phyloP scores from a whole-genome alignment of 2,888 invertebrate species.

The Agonopterix heracliana region DNA sequence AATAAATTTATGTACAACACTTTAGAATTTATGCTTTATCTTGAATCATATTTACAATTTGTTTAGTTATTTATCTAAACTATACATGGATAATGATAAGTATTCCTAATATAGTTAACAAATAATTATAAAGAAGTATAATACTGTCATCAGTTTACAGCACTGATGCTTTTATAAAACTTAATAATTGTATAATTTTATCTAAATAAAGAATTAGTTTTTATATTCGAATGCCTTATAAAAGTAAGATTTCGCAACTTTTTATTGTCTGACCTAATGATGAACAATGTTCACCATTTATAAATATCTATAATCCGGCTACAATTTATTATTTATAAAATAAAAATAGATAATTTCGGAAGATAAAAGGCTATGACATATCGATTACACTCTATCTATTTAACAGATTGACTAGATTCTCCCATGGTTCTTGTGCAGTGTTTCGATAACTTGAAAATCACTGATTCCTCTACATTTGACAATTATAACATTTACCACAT shows the following conservation, averaged over 20 bases:
- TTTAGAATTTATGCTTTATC: constrained; percentile 72
- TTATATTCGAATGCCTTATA: constrained; percentile 18
- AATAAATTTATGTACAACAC: constrained; percentile 57
- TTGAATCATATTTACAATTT: constrained; percentile 52
- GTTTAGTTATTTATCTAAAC: constrained; percentile 28
- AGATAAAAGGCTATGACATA: constrained; percentile 17
- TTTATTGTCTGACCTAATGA: constrained; percentile 36
- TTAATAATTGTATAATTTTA: constrained; percentile 13
- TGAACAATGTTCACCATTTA: constrained; percentile 38
- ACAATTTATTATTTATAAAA: constrained; percentile 2
- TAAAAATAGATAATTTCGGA: constrained; percentile 10
- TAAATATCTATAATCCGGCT: constrained; percentile 12
- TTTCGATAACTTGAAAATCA: neutral
- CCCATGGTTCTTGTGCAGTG: neutral
- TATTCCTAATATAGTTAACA: constrained; percentile 1
- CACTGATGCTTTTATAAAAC: constrained; percentile 1
- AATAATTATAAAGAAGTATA: neutral
- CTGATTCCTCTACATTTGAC: neutral
- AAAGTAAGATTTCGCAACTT: constrained; percentile 29
- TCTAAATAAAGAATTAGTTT: constrained; percentile 19
- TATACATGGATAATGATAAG: neutral
- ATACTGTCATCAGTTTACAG: neutral
- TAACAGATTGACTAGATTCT: constrained; percentile 25
- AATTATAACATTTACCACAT: neutral
- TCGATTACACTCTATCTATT: constrained; percentile 12